Percentiles rank a stretch among this genome's conserved stretches.
Conservation (phyloP, 2,888 invertebrate species). For the Caradrina clavipalpis region DNA sequence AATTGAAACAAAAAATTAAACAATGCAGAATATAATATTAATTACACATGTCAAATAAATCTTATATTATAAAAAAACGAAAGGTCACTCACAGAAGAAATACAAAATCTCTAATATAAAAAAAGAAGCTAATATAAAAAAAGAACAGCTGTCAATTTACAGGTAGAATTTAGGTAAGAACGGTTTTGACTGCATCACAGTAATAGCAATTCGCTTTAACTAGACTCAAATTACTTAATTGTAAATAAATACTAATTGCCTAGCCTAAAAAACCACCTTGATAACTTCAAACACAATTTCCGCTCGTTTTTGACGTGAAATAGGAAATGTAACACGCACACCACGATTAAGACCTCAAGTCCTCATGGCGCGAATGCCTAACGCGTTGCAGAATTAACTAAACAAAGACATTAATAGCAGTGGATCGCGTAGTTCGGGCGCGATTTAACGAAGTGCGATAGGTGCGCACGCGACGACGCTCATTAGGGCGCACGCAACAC, state of each 20-base stretch:
- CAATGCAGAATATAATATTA: no score
- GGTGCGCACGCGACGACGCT: conserved; percentile 86
- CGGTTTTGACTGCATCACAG: neutral
- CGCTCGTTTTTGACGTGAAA: conserved; percentile 13
- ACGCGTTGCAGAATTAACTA: conserved; percentile 69
- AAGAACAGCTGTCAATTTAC: no score
- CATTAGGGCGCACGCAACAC: conserved; percentile 87
- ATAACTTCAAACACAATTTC: conserved; percentile 23
- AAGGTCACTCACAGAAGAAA: no score
- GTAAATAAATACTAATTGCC: neutral
- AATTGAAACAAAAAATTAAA: no score
- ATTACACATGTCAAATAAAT: no score
- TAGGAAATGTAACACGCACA: conserved; percentile 43
- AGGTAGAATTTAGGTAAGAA: no score
- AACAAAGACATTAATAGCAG: conserved; percentile 74
- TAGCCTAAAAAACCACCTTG: conserved; percentile 5
- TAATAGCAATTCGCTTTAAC: neutral
- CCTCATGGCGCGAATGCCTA: conserved; percentile 56
- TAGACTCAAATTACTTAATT: neutral
- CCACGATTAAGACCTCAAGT: conserved; percentile 55
- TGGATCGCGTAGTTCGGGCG: conserved; percentile 78
- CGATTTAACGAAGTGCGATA: conserved; percentile 84
- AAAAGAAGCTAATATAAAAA: no score
- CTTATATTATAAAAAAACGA: no score
- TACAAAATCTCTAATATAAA: no score